phyloP scores from a whole-genome alignment of 2,113 vertebrate species.

The Psilopogon haemacephalus region DNA sequence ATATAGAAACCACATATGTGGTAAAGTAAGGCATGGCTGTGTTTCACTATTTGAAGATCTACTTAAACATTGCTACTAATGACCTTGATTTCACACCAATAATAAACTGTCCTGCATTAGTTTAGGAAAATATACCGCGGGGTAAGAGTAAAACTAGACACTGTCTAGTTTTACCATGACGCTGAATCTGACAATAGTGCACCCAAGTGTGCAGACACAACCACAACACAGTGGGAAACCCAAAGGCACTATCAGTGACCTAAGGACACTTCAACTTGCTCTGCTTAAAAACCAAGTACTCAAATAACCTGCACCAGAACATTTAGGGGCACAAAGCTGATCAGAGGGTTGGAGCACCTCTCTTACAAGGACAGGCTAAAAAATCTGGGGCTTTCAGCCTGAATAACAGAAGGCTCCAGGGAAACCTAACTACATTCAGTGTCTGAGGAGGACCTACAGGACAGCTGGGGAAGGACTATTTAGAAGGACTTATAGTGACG shows the following conservation, averaged over 20 bases:
- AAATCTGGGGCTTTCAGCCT: too few relatives aligned
- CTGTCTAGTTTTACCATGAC: neutral
- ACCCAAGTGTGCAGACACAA: neutral
- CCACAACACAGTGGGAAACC: neutral
- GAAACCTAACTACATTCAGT: too few relatives aligned
- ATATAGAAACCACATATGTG: neutral
- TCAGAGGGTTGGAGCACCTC: too few relatives aligned
- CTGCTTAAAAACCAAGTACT: neutral
- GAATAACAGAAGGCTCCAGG: too few relatives aligned
- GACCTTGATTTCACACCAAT: neutral
- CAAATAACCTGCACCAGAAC: neutral
- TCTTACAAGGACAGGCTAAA: too few relatives aligned
- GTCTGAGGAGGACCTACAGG: too few relatives aligned
- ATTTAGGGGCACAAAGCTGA: neutral
- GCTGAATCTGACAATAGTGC: neutral
- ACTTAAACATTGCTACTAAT: neutral
- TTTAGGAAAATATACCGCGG: neutral
- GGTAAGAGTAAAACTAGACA: neutral
- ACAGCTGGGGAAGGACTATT: too few relatives aligned
- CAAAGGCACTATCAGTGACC: neutral
- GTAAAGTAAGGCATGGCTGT: neutral
- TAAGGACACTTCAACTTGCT: accelerated
- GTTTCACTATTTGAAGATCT: neutral
- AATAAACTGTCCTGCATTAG: neutral
- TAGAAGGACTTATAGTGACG: too few relatives aligned